Evolutionary conservation across 2,113 vertebrate species (phyloP).

Genomic region (Melozone crissalis): DNA sequence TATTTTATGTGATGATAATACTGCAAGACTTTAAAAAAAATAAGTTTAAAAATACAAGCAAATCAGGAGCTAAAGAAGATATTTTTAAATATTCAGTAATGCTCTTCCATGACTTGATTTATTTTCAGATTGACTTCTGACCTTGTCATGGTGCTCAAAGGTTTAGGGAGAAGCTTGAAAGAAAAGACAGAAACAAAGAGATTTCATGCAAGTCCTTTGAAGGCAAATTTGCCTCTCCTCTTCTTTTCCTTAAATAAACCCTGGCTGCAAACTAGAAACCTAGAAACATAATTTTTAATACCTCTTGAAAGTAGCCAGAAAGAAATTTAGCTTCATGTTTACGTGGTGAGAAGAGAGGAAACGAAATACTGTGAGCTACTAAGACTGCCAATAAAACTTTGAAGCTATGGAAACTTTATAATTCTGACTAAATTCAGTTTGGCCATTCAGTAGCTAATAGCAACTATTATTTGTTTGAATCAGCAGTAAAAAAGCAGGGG

Average conservation of each 20-base stretch:
- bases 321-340: not conserved
- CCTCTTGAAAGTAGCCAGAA: not conserved
- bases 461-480: not conserved
- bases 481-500: not conserved
- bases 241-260: slow-evolving; percentile 1
- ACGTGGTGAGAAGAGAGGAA: not conserved
- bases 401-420: not conserved
- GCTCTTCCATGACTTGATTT: not conserved
- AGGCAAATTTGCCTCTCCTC: not conserved
- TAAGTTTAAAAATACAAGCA: not conserved
- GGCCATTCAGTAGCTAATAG: not conserved
- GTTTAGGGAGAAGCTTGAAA: not conserved
- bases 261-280: not conserved
- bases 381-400: not conserved
- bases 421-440: not conserved
- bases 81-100: not conserved
- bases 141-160: not conserved
- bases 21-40: not conserved
- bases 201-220: not conserved
- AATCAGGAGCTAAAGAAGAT: not conserved
- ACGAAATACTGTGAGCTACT: not conserved
- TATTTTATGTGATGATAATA: not conserved
- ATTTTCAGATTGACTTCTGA: not conserved
- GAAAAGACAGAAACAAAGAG: not conserved
- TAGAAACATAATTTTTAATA: not conserved